These are phyloP conservation scores for Actenoides hombroni DNA, from an alignment of 2,113 vertebrate species.

Conservation along the genomic window DNA sequence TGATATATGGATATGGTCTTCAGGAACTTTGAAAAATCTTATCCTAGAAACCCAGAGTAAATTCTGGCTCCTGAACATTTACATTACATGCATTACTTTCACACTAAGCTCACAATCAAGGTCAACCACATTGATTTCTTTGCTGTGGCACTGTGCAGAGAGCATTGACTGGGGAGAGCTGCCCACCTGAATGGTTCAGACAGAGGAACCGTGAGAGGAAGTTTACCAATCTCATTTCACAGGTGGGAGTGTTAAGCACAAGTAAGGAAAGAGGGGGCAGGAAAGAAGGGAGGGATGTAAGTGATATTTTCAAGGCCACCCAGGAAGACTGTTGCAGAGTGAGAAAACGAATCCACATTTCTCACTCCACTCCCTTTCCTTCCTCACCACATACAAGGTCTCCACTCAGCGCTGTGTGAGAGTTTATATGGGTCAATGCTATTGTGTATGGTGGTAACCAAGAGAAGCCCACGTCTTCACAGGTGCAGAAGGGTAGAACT, in stretches of 20 bases:
- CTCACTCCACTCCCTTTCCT: neutral
- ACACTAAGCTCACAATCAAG: neutral
- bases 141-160: neutral
- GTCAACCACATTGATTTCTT: neutral
- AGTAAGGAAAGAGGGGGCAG: constrained; percentile 20
- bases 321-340: neutral
- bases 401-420: neutral
- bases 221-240: neutral
- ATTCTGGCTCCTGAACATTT: neutral
- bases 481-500: neutral
- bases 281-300: constrained; percentile 2
- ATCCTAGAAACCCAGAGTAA: neutral
- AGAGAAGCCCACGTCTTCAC: neutral
- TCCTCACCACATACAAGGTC: neutral
- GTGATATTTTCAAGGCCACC: constrained; percentile 26
- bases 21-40: neutral
- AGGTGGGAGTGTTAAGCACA: neutral
- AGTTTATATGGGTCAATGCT: neutral
- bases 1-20: neutral
- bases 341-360: neutral
- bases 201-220: neutral
- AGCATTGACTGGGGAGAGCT: neutral
- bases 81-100: neutral
- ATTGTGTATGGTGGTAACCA: neutral
- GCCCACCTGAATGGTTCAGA: neutral